Base-by-base conservation (phyloP, 2,888 invertebrate genomes). In the Protula sp. region DNA sequence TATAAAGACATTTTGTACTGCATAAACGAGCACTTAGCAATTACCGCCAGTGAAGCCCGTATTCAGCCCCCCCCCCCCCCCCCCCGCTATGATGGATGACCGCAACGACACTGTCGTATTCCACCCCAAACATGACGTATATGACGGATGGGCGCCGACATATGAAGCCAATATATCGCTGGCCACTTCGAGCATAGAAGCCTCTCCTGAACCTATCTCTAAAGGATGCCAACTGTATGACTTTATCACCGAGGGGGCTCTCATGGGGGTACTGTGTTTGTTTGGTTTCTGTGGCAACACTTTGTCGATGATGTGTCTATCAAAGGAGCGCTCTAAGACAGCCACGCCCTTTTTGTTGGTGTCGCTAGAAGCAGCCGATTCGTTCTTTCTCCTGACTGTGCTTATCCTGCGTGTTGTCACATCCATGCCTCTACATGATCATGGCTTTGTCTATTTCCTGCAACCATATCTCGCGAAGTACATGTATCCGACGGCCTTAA, bases 231-330 rank as follows among this genome's bases (percentile, higher is more conserved):
- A 30, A 2, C 27, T 63, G 24, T 69, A 65, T 58, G 69, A 69
- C 55, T 69, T 69, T 60, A n/a, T 65, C 47, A 64, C 68, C 5
- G 67, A 69, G 45, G 63, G 67, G 2, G 57, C 68, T n/a, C 26
- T 64, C 28, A 68, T 69, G 69, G 69, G 69, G 2, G n/a, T 58
- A 9, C 61, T 68, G 19, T 64, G 66, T 48, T 24, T 66, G 14
- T 60, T 68, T 30, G 69, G 69, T n/a, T 68, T 68, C 59, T 47
- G 57, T 54, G 69, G 69, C 4, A 69, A 69, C 60, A 64, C 61
- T 9, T 56, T 68, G 26, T 69, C 69, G 5, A 65, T 68, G 54
- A 31, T 69, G 38, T 68, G 67, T 48, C 58, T 69, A 30, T 54
- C 54, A 55, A 57, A 54, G 48, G 69, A 69, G 58, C 59, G 59